Conservation (phyloP, 2,113 vertebrate genomes). For the Elephantulus edwardii region DNA sequence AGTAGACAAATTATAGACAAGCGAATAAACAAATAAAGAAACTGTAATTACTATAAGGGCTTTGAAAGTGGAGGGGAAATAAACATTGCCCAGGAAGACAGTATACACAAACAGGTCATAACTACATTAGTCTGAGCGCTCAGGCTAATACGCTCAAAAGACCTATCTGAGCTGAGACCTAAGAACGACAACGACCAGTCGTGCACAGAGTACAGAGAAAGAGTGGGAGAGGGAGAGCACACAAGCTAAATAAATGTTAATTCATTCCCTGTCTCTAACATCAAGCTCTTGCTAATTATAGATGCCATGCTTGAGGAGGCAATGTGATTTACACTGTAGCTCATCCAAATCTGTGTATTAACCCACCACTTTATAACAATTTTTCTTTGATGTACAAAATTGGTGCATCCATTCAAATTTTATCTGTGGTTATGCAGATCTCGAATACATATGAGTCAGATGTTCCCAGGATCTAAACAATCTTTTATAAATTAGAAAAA, state of each 20-base stretch:
- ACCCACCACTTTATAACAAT: background rate
- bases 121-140: background rate
- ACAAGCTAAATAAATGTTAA: background rate
- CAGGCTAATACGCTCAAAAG: background rate
- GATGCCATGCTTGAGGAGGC: background rate
- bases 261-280: background rate
- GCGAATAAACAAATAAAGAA: background rate
- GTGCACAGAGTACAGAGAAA: background rate
- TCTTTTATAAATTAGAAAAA: slow-evolving; percentile 26
- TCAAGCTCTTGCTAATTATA: slow-evolving; percentile 35
- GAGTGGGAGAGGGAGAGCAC: too few relatives aligned
- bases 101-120: background rate
- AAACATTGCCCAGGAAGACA: background rate
- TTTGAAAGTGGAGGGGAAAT: background rate
- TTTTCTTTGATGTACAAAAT: slow-evolving; percentile 57
- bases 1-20: background rate
- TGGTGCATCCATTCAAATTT: slow-evolving; percentile 9
- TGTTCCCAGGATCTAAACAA: slow-evolving; percentile 51
- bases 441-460: slow-evolving; percentile 49
- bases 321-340: background rate
- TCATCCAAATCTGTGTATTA: background rate
- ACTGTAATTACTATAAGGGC: background rate
- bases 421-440: slow-evolving; percentile 46
- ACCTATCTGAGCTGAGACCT: background rate
- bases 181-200: too few relatives aligned